These are phyloP conservation scores for Creontiades dilutus DNA, from an alignment of 2,888 invertebrate species.

Conservation along the genomic window DNA sequence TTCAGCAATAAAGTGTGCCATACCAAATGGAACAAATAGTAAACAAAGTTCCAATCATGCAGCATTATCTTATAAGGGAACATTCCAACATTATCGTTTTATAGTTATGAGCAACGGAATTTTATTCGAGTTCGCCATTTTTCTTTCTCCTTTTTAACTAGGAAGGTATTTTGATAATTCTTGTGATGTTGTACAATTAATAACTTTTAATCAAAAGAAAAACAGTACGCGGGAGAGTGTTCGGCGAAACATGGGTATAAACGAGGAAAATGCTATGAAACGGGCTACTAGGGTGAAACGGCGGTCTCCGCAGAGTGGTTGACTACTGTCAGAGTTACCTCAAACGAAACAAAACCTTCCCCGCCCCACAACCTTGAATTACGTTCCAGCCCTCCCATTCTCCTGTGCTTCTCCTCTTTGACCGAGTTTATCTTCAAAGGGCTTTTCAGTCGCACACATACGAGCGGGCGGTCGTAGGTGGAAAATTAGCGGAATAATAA, in stretches of 20 bases:
- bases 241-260: background rate
- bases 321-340: constrained; percentile 38
- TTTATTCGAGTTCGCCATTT: too few species aligned
- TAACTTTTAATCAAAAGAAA: background rate
- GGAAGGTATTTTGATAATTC: too few species aligned
- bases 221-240: background rate
- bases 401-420: background rate
- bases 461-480: background rate
- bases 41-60: too few species aligned
- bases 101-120: too few species aligned
- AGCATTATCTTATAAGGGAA: too few species aligned
- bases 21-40: too few species aligned
- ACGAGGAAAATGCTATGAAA: background rate
- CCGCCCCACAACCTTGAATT: background rate
- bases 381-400: background rate
- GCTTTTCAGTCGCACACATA: background rate
- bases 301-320: background rate
- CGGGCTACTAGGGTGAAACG: background rate
- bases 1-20: too few species aligned
- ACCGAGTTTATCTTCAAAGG: constrained; percentile 28
- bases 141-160: too few species aligned
- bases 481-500: constrained; percentile 21
- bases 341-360: constrained; percentile 17
- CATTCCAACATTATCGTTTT: too few species aligned
- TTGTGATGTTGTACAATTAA: too few species aligned